These are phyloP conservation scores for Eristalinus aeneus DNA, from an alignment of 2,888 invertebrate species.

Conservation along the genomic window DNA sequence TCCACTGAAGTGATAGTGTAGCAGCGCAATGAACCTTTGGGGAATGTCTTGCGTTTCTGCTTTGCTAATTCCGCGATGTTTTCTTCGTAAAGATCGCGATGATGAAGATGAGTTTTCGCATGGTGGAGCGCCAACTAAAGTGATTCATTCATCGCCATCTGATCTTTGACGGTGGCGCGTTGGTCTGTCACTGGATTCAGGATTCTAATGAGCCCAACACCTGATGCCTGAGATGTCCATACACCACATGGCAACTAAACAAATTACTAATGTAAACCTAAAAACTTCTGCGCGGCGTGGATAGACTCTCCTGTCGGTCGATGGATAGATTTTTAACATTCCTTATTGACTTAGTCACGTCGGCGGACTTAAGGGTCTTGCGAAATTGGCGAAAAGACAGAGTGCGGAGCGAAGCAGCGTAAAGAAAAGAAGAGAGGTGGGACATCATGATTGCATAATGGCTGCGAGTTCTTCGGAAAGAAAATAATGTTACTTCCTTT, in stretches of 20 bases:
- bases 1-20: neutral
- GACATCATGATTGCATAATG: neutral
- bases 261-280: neutral
- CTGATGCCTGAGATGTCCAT: neutral
- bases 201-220: neutral
- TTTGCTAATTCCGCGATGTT: too few relatives aligned
- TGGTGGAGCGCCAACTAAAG: neutral
- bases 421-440: neutral
- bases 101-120: neutral
- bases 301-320: conserved; percentile 9
- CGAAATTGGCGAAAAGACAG: neutral
- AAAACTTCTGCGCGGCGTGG: neutral
- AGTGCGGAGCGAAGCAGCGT: neutral
- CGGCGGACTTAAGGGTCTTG: neutral
- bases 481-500: neutral
- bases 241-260: conserved; percentile 4
- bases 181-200: neutral
- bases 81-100: neutral
- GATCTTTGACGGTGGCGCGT: neutral
- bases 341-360: neutral
- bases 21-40: neutral
- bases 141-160: neutral
- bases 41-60: neutral
- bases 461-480: neutral
- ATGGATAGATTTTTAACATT: conserved; percentile 8